These are phyloP conservation scores for Lagodon rhomboides DNA, from an alignment of 2,797 vertebrate genomes.

Conservation along the genomic window DNA sequence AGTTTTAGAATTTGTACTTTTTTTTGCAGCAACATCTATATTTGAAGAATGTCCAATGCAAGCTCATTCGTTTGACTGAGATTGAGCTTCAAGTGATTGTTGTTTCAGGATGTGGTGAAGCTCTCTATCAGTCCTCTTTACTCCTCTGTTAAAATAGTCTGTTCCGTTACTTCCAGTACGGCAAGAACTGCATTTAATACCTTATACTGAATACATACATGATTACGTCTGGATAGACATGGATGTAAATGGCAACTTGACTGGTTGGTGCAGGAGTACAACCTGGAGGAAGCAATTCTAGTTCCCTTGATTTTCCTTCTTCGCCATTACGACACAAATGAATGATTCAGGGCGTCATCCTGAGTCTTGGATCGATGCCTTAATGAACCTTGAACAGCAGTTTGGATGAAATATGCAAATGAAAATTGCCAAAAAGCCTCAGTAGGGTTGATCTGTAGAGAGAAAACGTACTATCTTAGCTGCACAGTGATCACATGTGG, in stretches of 20 bases:
- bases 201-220: no score
- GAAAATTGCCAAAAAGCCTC: slow-evolving; percentile 8
- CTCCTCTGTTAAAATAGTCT: no score
- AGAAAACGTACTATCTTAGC: slow-evolving; percentile 16
- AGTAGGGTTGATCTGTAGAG: slow-evolving; percentile 19
- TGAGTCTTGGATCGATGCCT: slow-evolving; percentile 15
- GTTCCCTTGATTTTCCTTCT: not conserved
- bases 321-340: not conserved
- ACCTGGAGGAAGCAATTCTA: no score
- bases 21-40: not conserved
- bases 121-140: not conserved
- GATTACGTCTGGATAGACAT: no score
- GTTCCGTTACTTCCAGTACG: no score
- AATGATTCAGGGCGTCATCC: slow-evolving; percentile 30
- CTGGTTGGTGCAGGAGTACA: no score
- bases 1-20: not conserved
- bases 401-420: slow-evolving; percentile 18
- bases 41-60: no score
- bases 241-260: no score
- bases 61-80: no score
- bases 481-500: not conserved
- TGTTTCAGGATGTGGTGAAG: no score
- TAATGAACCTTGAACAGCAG: slow-evolving; percentile 28
- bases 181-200: no score
- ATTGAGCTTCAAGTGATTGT: no score